Base-by-base conservation (phyloP, 2,113 vertebrate species). In the Alces alces region DNA sequence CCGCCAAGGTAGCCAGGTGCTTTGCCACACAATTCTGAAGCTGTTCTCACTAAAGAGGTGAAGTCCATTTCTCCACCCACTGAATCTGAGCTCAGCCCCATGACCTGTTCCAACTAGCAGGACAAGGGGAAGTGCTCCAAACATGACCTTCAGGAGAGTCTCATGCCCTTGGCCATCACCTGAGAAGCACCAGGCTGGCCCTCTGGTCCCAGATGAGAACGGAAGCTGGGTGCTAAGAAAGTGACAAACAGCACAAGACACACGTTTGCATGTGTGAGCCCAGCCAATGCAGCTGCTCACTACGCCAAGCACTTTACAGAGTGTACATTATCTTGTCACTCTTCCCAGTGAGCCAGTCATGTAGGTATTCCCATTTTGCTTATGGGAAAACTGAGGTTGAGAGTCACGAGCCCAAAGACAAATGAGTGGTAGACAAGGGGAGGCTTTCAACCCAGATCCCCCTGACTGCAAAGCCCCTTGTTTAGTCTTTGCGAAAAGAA, bases 1-100 rank as follows among this genome's bases (percentile, higher is more conserved):
- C n/a, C 52, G 14, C 12, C 43, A 6, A 11, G 1, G 2, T 7
- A 4, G 8, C 6, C 45, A 27, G 2, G 0, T 14, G 39, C 54
- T 89, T 27, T 16, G 47, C 30, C 36, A 64, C 0, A 2, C 28
- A 23, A 25, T 66, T 92, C 57, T 66, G 10, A 70, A 83, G 52
- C 11, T 73, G 64, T 93, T 50, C 33, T 82, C 39, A 50, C 30
- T 39, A 15, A 83, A 58, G 17, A 30, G 43, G 54, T 0, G 1
- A 91, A 39, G 8, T 89, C 28, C 64, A 1, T n/a, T 47, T 57
- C 17, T 33, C 33, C 7, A 85, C 2, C 30, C 2, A 0, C 2
- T 64, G 4, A 28, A n/a, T 88, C 17, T 30, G 15, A 11, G 39
- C n/a, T 21, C 43, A 43, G 39, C 30, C 39, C n/a, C 3, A 16